Evolutionary conservation across 2,113 vertebrate genomes (phyloP).

Genomic region (Semnornis frantzii): DNA sequence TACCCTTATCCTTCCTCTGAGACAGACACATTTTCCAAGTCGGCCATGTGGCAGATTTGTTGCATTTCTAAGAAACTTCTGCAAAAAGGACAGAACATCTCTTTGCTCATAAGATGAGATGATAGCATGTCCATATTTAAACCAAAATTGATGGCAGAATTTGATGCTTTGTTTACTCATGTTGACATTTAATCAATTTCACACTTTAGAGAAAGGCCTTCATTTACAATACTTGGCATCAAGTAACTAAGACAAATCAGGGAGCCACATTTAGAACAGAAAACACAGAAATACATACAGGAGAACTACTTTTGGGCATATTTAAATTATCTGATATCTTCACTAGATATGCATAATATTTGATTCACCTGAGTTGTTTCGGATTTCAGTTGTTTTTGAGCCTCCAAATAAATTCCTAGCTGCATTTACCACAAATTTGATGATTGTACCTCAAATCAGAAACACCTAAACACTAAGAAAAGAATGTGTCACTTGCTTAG

Average conservation of each 20-base stretch:
- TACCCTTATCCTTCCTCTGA: neutral
- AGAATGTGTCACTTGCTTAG: neutral
- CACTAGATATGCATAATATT: neutral
- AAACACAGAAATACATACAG: neutral
- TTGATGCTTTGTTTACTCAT: neutral
- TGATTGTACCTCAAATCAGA: neutral
- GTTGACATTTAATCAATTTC: neutral
- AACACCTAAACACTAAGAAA: neutral
- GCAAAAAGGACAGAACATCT: neutral
- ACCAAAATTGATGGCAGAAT: neutral
- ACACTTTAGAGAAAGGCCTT: neutral
- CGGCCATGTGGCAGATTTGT: neutral
- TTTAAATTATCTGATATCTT: neutral
- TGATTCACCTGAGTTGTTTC: neutral
- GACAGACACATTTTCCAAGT: fast-evolving
- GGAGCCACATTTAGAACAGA: neutral
- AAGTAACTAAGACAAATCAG: neutral
- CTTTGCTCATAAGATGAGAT: neutral
- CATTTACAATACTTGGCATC: neutral
- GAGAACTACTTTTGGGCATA: neutral
- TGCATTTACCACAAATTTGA: neutral
- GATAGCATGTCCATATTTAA: neutral
- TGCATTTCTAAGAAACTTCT: neutral
- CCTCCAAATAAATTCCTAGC: neutral
- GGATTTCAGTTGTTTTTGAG: neutral